Base-by-base conservation (phyloP, 2,113 vertebrate genomes). In the Rhinoptilus africanus region DNA sequence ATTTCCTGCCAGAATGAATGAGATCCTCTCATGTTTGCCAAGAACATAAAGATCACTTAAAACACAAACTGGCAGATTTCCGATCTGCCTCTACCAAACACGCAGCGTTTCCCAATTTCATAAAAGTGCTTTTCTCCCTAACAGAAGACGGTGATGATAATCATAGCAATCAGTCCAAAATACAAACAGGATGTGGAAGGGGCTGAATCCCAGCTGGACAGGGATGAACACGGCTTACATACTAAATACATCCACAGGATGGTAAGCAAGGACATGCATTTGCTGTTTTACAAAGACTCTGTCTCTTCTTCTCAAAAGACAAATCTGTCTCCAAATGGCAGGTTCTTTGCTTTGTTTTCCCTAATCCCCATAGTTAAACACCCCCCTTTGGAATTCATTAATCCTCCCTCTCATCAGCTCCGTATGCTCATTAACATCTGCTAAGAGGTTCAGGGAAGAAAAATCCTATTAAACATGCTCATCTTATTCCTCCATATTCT, bases 181-280 rank as follows among this genome's bases (percentile, higher is more conserved):
- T 99, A 99, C 98, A 99, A 99, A 98, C 97, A 98, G 92, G 99
- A 99, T 87, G 98, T 99, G 93, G 99, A 99, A 97, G 99, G 99
- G 73, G 97, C 98, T 14, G 98, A 98, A 88, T 98, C 98, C 26
- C 98, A 98, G 97, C 97, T 98, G 97, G 97, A 98, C 77, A 98
- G 96, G 39, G 98, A 99, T 67, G 99, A 99, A 88, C 99, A 99
- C 1, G 99, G 99, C 80, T 98, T 99, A 97, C 99, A 99, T 98
- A 99, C 99, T 67, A 99, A 99, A 95, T 99, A 99, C 97, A 99
- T 99, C 43, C 98, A 99, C 97, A 99, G 98, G 68, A 99, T 99
- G 99, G 99, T 99, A 96, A 98, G 98, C 62, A 43, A 95, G 88
- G 88, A 93, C 89, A n/a, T 68, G 91, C 80, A 64, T 93, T 96